A percentile compares a stretch with the other conserved stretches of the same genome.
Conservation (phyloP, 35 echinoderm and acorn worm species). For the Amphiura filiformis region DNA sequence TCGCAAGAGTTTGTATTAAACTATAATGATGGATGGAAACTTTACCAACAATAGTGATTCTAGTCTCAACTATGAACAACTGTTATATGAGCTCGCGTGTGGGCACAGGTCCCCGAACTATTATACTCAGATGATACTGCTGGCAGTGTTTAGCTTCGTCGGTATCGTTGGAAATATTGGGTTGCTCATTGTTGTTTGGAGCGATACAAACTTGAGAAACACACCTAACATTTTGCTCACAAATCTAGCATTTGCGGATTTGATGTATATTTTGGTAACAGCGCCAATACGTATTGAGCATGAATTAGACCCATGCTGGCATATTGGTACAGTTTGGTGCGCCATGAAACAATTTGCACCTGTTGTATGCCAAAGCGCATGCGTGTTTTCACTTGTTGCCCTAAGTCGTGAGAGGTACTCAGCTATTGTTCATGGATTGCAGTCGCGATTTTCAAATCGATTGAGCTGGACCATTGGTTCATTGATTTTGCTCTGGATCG, state of each 20-base stretch:
- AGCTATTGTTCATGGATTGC: slow-evolving; percentile 9
- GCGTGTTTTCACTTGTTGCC: slow-evolving; percentile 73
- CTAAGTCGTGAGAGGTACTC: slow-evolving; percentile 73
- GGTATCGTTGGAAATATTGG: slow-evolving; percentile 70
- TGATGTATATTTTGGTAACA: slow-evolving; percentile 63
- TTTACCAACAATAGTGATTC: too few species aligned
- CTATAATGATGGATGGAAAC: too few species aligned
- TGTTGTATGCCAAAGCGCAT: slow-evolving; percentile 52
- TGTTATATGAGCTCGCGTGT: neutral
- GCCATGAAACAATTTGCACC: slow-evolving; percentile 59
- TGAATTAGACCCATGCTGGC: slow-evolving; percentile 52
- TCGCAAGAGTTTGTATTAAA: too few species aligned
- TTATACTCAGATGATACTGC: neutral
- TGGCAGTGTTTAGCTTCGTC: slow-evolving; percentile 33
- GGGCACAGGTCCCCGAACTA: neutral
- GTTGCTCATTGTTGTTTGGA: slow-evolving; percentile 59
- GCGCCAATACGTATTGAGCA: slow-evolving; percentile 68
- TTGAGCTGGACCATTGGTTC: neutral
- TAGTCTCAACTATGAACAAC: too few species aligned
- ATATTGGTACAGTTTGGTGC: slow-evolving; percentile 37
- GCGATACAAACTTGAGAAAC: slow-evolving; percentile 50
- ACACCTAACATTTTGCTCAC: slow-evolving; percentile 72
- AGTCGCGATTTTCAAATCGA: neutral
- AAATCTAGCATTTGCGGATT: slow-evolving; percentile 75
- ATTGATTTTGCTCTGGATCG: neutral